Conservation (phyloP, 2,113 vertebrate genomes). For the Amphiprion percula region DNA sequence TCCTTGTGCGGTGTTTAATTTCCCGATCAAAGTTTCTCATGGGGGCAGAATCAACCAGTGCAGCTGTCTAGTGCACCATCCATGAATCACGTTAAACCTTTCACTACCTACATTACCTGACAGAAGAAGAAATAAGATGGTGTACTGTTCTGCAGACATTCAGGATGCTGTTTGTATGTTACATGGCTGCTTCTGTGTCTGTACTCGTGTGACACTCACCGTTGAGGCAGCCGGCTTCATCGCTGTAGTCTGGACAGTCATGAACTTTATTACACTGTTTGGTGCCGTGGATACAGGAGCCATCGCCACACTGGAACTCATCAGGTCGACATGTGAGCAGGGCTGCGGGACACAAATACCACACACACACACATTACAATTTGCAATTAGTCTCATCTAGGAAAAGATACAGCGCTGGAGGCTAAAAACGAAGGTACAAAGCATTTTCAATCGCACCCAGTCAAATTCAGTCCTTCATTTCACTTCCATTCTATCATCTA, state of each 20-base stretch:
- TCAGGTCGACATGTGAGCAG: constrained; percentile 92
- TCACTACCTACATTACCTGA: neutral
- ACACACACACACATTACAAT: neutral
- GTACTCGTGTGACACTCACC: constrained; percentile 76
- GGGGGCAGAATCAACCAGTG: constrained; percentile 11
- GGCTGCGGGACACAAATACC: constrained; percentile 77
- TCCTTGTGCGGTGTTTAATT: neutral
- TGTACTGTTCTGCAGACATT: neutral
- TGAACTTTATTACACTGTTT: constrained; percentile 93
- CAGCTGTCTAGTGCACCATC: constrained; percentile 2
- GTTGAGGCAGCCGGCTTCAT: constrained; percentile 92
- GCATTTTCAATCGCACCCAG: neutral
- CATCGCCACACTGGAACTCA: constrained; percentile 95
- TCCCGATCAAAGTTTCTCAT: constrained; percentile 39
- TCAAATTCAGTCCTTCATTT: neutral
- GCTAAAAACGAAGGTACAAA: too few species aligned
- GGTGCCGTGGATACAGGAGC: constrained; percentile 91
- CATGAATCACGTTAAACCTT: constrained; percentile 13
- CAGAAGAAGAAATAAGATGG: neutral
- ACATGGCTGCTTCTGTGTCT: neutral
- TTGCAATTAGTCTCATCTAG: neutral
- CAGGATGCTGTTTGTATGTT: neutral
- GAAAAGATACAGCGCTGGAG: too few species aligned
- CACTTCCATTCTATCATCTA: neutral
- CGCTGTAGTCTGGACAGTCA: constrained; percentile 93